These are phyloP conservation scores for Gopherus evgoodei DNA, from an alignment of 2,113 vertebrate genomes.

Conservation along the genomic window DNA sequence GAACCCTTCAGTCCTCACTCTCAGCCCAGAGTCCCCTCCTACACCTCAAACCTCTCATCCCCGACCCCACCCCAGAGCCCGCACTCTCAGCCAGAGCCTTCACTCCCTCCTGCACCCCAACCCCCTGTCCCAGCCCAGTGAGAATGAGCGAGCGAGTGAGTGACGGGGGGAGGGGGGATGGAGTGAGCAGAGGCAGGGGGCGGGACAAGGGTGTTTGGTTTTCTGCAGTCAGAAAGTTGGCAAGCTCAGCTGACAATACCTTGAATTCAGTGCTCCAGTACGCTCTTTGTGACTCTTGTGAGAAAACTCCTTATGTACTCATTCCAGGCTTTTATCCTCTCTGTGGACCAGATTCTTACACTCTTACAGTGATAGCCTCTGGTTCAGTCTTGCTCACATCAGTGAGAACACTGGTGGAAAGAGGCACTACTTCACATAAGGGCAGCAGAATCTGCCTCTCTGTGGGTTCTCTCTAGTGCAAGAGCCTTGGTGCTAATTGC, in stretches of 20 bases:
- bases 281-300: not conserved
- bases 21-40: too few relatives aligned
- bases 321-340: not conserved
- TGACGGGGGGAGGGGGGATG: too few relatives aligned
- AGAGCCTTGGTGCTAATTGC: not conserved
- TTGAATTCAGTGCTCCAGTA: not conserved
- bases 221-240: too few relatives aligned
- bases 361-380: not conserved
- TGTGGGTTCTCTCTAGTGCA: not conserved
- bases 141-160: too few relatives aligned
- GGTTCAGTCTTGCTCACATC: not conserved
- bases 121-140: too few relatives aligned
- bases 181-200: too few relatives aligned
- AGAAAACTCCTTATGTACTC: not conserved
- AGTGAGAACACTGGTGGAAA: accelerated
- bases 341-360: not conserved
- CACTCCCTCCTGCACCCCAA: too few relatives aligned
- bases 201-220: too few relatives aligned
- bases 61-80: too few relatives aligned
- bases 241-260: not conserved
- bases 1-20: too few relatives aligned
- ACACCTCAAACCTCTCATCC: too few relatives aligned
- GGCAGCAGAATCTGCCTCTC: accelerated
- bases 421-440: accelerated
- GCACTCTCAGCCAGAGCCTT: too few relatives aligned